Base-by-base conservation (phyloP, 2,888 invertebrate genomes). In the Apamea epomidion region DNA sequence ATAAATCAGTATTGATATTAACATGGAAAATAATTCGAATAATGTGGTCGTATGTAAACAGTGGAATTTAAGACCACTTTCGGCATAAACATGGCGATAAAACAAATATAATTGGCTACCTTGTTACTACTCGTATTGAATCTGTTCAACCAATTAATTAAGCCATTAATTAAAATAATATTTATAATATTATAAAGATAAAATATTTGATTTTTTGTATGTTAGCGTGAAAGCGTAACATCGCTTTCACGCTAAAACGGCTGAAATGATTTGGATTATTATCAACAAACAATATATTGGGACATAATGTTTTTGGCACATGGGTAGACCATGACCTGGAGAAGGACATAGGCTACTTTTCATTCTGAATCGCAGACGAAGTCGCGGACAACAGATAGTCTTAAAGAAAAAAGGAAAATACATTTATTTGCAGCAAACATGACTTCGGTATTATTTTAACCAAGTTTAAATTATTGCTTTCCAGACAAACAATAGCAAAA, bases 1-100 rank as follows among this genome's bases (percentile, higher is more conserved):
- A 80, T 54, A 54, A 64, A 72, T 65, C n/a, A 64, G 62, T n/a
- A 32, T 29, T 18, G 12, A 29, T 58, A 29, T 16, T 70, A 14
- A 51, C 3, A 29, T 45, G 18, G 21, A 48, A 80, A 45, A 72
- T 58, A 45, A 51, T 70, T 14, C 14, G 5, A 32, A 32, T 51
- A 42, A 3, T n/a, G 4, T 51, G 8, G 2, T 29, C 29, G 12
- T 29, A 48, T 21, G 45, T 21, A 78, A 37, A 51, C 37, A 60
- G 18, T 29, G 48, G 5, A 29, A 60, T 8, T 54, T 71, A 6
- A 65, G 64, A 65, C 21, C 29, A 65, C 72, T 37, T 65, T 71
- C 45, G 5, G 51, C 42, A 29, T 51, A 62, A 64, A 65, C 18
- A 60, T 16, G 2, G 14, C 48, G 10, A 29, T 74, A 18, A n/a